Evolutionary conservation across 2,797 vertebrate species (phyloP).

Genomic region (Crenuchus spilurus): DNA sequence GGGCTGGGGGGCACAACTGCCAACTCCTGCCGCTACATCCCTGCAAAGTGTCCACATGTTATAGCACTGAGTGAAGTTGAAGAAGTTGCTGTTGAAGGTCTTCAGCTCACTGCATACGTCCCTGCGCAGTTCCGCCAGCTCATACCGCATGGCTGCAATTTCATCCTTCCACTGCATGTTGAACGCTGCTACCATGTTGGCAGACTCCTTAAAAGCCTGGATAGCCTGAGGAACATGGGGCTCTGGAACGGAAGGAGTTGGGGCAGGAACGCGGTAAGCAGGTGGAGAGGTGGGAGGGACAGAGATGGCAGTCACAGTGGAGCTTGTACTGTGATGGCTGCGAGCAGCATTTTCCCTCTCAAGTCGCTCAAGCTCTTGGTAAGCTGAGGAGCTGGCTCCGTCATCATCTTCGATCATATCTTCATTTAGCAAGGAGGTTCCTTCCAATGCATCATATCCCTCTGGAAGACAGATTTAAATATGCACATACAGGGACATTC

Average conservation of each 20-base stretch:
- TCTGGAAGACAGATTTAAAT: slow-evolving; percentile 84
- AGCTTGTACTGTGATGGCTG: slow-evolving; percentile 85
- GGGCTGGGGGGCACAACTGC: slow-evolving; percentile 74
- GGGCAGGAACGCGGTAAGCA: slow-evolving; percentile 72
- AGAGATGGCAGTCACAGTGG: slow-evolving; percentile 83
- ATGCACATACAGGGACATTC: slow-evolving; percentile 78
- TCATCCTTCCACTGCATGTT: slow-evolving; percentile 87
- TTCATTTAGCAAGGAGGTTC: slow-evolving; percentile 83
- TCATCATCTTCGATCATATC: slow-evolving; percentile 86
- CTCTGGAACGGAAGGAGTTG: slow-evolving; percentile 71
- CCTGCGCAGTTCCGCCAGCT: slow-evolving; percentile 80
- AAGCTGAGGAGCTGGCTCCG: slow-evolving; percentile 82
- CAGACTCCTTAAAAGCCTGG: slow-evolving; percentile 85
- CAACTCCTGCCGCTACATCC: slow-evolving; percentile 60
- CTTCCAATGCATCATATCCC: slow-evolving; percentile 85
- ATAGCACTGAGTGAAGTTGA: slow-evolving; percentile 87
- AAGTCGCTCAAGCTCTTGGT: slow-evolving; percentile 81
- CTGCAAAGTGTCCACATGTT: slow-evolving; percentile 85
- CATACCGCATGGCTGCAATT: slow-evolving; percentile 84
- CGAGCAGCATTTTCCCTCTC: slow-evolving; percentile 81
- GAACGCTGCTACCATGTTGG: slow-evolving; percentile 83
- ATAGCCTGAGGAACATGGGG: slow-evolving; percentile 80
- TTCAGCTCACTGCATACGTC: slow-evolving; percentile 83
- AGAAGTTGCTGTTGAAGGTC: slow-evolving; percentile 87
- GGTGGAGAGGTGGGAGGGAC: slow-evolving; percentile 79